phyloP scores from a whole-genome alignment of 2,113 vertebrate genomes.

The Malurus alboscapulatus region DNA sequence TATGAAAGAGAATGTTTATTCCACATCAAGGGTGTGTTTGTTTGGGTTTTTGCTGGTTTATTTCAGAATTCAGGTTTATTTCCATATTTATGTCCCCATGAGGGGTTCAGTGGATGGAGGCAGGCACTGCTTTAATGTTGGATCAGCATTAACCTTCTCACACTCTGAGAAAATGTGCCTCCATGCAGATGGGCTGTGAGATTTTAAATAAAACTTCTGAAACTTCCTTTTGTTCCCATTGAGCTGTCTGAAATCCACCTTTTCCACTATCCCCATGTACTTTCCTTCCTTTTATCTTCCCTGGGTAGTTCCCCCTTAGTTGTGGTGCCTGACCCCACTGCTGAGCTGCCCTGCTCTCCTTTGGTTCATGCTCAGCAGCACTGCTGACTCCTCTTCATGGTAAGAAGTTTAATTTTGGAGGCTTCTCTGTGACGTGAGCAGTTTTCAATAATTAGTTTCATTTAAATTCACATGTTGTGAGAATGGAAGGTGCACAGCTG shows the following conservation, averaged over 20 bases:
- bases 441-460: neutral
- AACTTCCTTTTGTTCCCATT: neutral
- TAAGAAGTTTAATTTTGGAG: neutral
- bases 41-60: neutral
- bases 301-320: neutral
- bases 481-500: neutral
- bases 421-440: neutral
- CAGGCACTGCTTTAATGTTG: neutral
- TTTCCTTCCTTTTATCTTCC: neutral
- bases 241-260: neutral
- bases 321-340: neutral
- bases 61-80: neutral
- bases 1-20: neutral
- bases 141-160: neutral
- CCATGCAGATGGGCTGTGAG: neutral
- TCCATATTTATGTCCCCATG: neutral
- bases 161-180: neutral
- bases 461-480: neutral
- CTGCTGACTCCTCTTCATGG: neutral
- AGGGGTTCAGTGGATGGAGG: neutral
- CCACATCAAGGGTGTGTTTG: neutral
- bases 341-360: neutral
- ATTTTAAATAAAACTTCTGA: neutral
- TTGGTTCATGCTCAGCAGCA: neutral
- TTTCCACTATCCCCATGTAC: accelerated